Percentiles rank a stretch among this genome's conserved stretches.
Conservation (phyloP, 2,888 invertebrate genomes). For the Phalera bucephala region DNA sequence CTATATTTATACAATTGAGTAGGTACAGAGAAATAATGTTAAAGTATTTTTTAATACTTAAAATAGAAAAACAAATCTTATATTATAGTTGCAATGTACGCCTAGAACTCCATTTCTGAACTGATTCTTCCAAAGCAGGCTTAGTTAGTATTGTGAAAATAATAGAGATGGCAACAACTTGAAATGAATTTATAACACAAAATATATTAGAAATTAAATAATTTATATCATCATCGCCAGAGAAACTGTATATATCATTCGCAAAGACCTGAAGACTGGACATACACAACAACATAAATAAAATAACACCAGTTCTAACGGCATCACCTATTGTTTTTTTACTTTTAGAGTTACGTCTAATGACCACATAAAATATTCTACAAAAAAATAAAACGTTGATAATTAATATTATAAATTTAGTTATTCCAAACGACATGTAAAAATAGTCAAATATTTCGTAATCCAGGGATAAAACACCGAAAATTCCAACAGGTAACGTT, state of each 20-base stretch:
- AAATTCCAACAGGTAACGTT: slow-evolving; percentile 43
- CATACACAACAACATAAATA: slow-evolving; percentile 49
- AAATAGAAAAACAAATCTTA: no score
- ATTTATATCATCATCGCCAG: slow-evolving; percentile 2
- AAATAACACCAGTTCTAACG: slow-evolving; percentile 34
- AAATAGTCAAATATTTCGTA: slow-evolving; percentile 10
- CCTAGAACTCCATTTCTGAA: no score
- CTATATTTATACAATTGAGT: no score
- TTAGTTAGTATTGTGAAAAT: slow-evolving; percentile 30
- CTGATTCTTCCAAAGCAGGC: no score
- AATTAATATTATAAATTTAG: slow-evolving; percentile 47
- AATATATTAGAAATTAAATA: slow-evolving; percentile 2
- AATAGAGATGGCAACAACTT: slow-evolving; percentile 27
- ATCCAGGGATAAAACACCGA: slow-evolving; percentile 24
- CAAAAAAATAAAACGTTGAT: slow-evolving; percentile 49
- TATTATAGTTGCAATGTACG: no score
- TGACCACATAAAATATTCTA: slow-evolving; percentile 48
- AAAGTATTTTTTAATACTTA: no score
- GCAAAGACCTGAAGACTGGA: slow-evolving; percentile 55
- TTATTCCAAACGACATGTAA: slow-evolving; percentile 37
- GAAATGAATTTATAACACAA: slow-evolving; percentile 33
- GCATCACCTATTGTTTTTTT: slow-evolving; percentile 15
- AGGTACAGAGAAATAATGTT: no score
- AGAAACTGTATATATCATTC: slow-evolving; percentile 39
- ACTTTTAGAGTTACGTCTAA: slow-evolving; percentile 14